phyloP scores from a whole-genome alignment of 2,113 vertebrate species.

The Corythoichthys intestinalis region DNA sequence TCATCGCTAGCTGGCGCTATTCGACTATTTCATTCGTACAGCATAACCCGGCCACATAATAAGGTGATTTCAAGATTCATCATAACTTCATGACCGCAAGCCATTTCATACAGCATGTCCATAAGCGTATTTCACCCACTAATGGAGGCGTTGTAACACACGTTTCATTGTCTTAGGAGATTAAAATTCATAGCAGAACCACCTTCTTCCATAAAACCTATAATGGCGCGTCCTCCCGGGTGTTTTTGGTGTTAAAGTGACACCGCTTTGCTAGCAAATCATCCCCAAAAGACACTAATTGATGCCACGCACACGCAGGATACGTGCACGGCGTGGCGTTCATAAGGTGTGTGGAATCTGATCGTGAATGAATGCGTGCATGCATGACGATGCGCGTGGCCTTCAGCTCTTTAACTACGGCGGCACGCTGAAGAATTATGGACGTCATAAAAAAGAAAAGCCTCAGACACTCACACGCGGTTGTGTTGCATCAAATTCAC shows the following conservation, averaged over 20 bases:
- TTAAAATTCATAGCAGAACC: conserved; percentile 1
- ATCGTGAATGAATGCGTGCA: background rate
- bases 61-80: background rate
- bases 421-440: conserved; percentile 53
- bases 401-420: conserved; percentile 52
- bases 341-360: background rate
- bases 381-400: conserved; percentile 23
- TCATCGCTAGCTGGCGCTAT: background rate
- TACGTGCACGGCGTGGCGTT: background rate
- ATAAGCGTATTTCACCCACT: background rate
- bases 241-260: background rate
- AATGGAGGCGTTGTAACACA: background rate
- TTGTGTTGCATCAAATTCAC: conserved; percentile 4
- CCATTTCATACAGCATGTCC: background rate
- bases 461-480: conserved; percentile 5
- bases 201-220: background rate
- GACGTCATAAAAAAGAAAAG: conserved; percentile 50
- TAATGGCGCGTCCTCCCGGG: background rate
- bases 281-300: conserved; percentile 2
- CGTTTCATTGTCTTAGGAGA: background rate
- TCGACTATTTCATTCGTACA: background rate
- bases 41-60: background rate
- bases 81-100: background rate
- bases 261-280: background rate
- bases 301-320: background rate